phyloP scores from a whole-genome alignment of 2,113 vertebrate genomes.

The Cacatua alba region DNA sequence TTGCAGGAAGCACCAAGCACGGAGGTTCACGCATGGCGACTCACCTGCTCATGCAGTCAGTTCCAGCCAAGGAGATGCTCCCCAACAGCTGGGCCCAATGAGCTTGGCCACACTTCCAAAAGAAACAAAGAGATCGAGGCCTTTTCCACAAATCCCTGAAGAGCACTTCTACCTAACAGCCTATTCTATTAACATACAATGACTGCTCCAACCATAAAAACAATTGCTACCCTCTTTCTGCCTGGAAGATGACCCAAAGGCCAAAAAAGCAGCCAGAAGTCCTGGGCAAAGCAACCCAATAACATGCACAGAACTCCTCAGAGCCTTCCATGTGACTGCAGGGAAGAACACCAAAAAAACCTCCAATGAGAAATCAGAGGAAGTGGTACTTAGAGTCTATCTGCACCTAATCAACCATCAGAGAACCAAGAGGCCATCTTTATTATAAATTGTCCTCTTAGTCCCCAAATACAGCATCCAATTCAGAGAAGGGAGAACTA shows the following conservation, averaged over 20 bases:
- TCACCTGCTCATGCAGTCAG: fast-evolving
- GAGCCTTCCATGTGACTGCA: background rate
- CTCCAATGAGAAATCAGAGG: background rate
- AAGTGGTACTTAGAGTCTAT: background rate
- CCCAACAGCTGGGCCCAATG: background rate
- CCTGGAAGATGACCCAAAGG: background rate
- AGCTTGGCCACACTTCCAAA: background rate
- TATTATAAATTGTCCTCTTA: background rate
- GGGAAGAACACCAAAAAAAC: background rate
- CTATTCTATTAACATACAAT: background rate
- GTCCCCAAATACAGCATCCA: background rate
- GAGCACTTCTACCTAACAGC: background rate
- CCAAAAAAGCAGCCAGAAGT: background rate
- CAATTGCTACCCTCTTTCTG: background rate
- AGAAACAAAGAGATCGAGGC: background rate
- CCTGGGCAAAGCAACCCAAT: background rate
- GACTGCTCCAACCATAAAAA: background rate
- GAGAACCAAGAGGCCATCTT: background rate
- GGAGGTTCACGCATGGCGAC: fast-evolving
- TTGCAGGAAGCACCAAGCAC: background rate
- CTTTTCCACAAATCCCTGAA: background rate
- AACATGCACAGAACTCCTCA: background rate
- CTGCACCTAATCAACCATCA: background rate
- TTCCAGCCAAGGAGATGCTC: background rate
- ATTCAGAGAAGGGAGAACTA: background rate